Conservation (phyloP, 2,888 invertebrate species). For the Machimus atricapillus region DNA sequence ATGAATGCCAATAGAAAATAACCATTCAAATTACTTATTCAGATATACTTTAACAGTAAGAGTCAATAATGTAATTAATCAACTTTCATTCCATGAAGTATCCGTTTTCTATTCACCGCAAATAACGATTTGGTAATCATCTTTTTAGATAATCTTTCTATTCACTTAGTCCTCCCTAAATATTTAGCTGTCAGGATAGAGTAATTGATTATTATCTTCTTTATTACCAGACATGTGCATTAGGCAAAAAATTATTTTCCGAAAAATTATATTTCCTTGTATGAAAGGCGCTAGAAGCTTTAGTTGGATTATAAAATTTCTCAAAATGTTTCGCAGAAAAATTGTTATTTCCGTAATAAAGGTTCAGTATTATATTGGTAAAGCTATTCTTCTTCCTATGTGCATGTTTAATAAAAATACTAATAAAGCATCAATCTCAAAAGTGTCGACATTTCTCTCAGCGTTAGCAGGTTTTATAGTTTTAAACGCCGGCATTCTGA, state of each 20-base stretch:
- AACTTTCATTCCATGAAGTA: neutral
- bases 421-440: neutral
- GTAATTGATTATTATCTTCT: neutral
- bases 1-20: too few species aligned
- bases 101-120: neutral
- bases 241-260: neutral
- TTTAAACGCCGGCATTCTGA: neutral
- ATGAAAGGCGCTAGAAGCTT: neutral
- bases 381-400: neutral
- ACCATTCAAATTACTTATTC: too few species aligned
- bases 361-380: neutral
- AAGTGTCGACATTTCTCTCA: neutral
- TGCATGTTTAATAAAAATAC: neutral
- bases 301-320: neutral
- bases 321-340: neutral
- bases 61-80: too few species aligned
- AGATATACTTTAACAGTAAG: too few species aligned
- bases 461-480: neutral
- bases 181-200: neutral
- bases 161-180: neutral
- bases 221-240: neutral
- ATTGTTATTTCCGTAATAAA: neutral
- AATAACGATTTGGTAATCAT: neutral
- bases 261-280: neutral
- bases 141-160: neutral